Conservation (phyloP, 2,113 vertebrate species). For the Poeciliopsis turrubarensis region DNA sequence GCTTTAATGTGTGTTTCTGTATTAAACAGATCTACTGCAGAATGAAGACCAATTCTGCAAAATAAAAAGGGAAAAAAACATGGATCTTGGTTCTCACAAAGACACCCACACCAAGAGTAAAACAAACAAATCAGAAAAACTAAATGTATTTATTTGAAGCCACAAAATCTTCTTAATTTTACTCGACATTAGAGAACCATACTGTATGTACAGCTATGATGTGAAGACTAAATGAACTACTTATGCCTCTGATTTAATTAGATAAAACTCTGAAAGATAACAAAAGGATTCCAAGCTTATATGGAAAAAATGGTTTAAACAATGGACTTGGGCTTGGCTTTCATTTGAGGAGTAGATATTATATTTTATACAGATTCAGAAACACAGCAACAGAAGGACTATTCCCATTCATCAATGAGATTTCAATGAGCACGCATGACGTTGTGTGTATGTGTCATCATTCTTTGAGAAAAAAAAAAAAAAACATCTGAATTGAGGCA, state of each 20-base stretch:
- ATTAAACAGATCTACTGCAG: no score
- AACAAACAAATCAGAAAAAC: neutral
- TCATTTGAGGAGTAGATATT: no score
- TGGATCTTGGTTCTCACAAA: neutral
- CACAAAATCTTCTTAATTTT: neutral
- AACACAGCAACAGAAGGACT: neutral
- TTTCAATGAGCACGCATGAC: neutral
- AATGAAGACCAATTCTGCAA: neutral
- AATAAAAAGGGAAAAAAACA: neutral
- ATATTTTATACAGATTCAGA: neutral
- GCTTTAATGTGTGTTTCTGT: neutral
- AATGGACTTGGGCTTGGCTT: neutral
- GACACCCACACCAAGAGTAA: neutral
- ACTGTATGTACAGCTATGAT: no score
- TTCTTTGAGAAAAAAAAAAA: slow-evolving; percentile 23
- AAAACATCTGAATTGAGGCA: slow-evolving; percentile 46
- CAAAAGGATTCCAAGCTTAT: neutral
- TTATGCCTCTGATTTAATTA: neutral
- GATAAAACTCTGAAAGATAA: neutral
- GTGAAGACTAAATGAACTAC: no score
- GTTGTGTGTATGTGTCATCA: neutral
- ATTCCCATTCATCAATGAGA: neutral
- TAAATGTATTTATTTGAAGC: neutral
- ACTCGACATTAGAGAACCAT: no score
- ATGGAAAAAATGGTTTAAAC: neutral